Evolutionary conservation across 2,113 vertebrate genomes (phyloP).

Genomic region (Machaerirhynchus nigripectus): DNA sequence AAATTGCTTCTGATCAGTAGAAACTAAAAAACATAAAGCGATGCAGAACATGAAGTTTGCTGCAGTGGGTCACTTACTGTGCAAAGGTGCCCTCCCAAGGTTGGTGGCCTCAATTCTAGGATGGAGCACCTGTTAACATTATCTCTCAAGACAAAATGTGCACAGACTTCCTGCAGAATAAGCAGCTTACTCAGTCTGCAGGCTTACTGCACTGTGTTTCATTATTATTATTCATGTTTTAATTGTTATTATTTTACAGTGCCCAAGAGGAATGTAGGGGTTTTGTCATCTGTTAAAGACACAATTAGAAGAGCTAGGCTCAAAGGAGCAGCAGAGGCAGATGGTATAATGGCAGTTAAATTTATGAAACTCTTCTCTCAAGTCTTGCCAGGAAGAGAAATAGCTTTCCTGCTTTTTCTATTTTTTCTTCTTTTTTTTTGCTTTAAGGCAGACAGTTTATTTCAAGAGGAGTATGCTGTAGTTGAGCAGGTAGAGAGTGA

Average conservation of each 20-base stretch:
- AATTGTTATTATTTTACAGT: slow-evolving; percentile 54
- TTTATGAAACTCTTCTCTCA: slow-evolving; percentile 21
- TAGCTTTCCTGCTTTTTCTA: not conserved
- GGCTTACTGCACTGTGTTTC: not conserved
- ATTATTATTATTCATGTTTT: slow-evolving; percentile 57
- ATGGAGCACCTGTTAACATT: not conserved
- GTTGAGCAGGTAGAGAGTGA: not conserved
- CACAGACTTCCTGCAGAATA: not conserved
- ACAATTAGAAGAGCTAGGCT: slow-evolving; percentile 13
- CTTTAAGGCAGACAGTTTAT: not conserved
- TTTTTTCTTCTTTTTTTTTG: not conserved
- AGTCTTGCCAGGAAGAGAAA: not conserved
- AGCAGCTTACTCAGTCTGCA: not conserved
- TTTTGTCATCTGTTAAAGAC: slow-evolving; percentile 20
- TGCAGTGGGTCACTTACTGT: not conserved
- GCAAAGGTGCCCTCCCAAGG: not conserved
- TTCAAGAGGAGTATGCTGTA: not conserved
- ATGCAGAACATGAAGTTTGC: not conserved
- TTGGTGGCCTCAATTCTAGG: not conserved
- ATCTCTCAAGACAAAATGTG: not conserved
- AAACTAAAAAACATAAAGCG: not conserved
- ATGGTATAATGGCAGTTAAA: slow-evolving; percentile 39
- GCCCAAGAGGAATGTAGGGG: not conserved
- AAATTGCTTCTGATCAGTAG: not conserved
- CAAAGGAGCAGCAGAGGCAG: slow-evolving; percentile 34